Evolutionary conservation across 1,140 invertebrate species (phyloP).

Genomic region (Linepithema humile): DNA sequence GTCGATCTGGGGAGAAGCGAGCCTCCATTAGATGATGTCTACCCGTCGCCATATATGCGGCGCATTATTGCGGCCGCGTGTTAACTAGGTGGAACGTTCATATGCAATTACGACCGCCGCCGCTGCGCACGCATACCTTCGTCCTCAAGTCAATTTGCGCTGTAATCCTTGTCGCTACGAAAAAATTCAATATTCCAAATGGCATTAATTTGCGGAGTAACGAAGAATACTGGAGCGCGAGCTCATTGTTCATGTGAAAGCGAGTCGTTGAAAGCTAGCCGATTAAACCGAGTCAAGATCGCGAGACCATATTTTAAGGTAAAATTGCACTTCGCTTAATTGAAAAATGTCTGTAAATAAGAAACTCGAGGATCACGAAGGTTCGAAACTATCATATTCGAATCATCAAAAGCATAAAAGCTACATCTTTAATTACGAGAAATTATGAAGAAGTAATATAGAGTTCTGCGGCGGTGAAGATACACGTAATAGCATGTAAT

Average conservation of each 20-base stretch:
- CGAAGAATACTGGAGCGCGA: too few relatives aligned
- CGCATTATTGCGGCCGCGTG: conserved; percentile 61
- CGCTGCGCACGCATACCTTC: background rate
- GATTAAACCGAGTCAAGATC: background rate
- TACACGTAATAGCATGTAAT: too few relatives aligned
- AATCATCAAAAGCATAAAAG: too few relatives aligned
- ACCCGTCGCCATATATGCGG: conserved; percentile 58
- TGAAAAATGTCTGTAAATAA: too few relatives aligned
- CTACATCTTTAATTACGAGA: too few relatives aligned
- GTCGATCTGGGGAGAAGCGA: conserved; percentile 58
- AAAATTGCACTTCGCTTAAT: background rate
- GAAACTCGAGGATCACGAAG: too few relatives aligned
- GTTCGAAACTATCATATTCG: too few relatives aligned
- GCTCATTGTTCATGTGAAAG: background rate
- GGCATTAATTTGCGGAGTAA: background rate
- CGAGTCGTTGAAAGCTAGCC: background rate
- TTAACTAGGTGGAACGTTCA: conserved; percentile 53
- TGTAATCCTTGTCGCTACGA: background rate
- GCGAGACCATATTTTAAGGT: background rate
- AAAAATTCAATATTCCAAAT: conserved; percentile 1
- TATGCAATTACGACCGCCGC: background rate
- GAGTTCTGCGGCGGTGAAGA: too few relatives aligned
- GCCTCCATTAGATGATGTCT: conserved; percentile 66
- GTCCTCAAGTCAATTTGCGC: background rate
- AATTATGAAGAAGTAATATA: too few relatives aligned